Conservation (phyloP, 2,888 invertebrate species). For the Ditylenchus weischeri region DNA sequence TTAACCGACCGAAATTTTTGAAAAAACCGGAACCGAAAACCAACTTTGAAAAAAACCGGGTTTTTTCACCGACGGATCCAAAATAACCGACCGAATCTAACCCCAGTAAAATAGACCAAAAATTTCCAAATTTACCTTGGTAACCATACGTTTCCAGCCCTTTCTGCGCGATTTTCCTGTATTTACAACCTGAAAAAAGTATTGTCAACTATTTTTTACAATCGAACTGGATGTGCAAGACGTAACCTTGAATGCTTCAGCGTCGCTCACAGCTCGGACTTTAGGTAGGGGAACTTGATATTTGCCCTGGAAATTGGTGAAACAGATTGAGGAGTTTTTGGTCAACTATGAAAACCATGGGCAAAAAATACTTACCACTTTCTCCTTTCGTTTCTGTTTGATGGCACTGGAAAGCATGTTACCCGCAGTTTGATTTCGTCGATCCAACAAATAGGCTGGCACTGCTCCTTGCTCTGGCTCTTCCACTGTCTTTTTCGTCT, state of each 20-base stretch:
- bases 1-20: too few relatives aligned
- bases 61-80: too few relatives aligned
- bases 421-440: slow-evolving; percentile 86
- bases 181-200: slow-evolving; percentile 36
- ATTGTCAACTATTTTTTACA: too few relatives aligned
- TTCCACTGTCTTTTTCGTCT: slow-evolving; percentile 71
- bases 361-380: slow-evolving; percentile 67
- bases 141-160: slow-evolving; percentile 99
- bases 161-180: slow-evolving; percentile 65
- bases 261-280: slow-evolving; percentile 90
- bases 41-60: too few relatives aligned
- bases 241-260: slow-evolving; percentile 81
- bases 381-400: slow-evolving; percentile 98
- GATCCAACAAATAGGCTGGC: slow-evolving; percentile 92
- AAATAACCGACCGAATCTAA: too few relatives aligned
- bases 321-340: background rate
- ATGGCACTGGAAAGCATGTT: slow-evolving; percentile 98
- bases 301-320: slow-evolving; percentile 70
- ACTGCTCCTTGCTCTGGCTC: slow-evolving; percentile 82
- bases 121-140: slow-evolving; percentile 70
- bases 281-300: slow-evolving; percentile 99
- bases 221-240: too few relatives aligned
- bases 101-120: too few relatives aligned
- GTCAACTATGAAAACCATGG: background rate
- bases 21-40: too few relatives aligned